Evolutionary conservation across 2,888 invertebrate species (phyloP).

Genomic region (Epinotia bilunana): DNA sequence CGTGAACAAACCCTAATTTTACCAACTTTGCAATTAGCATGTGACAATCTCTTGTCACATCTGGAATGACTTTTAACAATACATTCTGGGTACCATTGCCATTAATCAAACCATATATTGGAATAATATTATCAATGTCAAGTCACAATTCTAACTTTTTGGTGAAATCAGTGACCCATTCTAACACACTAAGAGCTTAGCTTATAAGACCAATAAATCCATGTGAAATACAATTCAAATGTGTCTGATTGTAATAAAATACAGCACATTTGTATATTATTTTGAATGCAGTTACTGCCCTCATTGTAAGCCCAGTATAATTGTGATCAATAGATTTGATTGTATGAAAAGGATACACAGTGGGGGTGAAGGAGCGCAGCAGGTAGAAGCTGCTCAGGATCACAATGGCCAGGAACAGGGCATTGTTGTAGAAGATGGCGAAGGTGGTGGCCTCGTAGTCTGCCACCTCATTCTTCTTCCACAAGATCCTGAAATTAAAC

Average conservation of each 20-base stretch:
- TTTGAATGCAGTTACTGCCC: no score
- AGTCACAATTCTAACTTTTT: background rate
- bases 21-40: background rate
- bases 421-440: constrained; percentile 99
- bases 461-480: constrained; percentile 99
- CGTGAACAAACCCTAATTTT: background rate
- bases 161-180: background rate
- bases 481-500: constrained; percentile 89
- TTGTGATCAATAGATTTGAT: no score
- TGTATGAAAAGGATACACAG: constrained; percentile 89
- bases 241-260: no score
- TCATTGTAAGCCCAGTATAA: no score
- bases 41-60: no score
- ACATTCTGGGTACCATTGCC: no score
- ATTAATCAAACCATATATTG: background rate
- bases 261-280: no score
- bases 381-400: constrained; percentile 97
- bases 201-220: no score
- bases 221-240: no score
- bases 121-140: background rate
- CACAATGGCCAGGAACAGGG: constrained; percentile 96
- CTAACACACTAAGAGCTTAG: no score
- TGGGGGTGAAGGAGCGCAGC: constrained; percentile 93
- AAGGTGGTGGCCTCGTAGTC: constrained; percentile 99
- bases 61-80: no score